Evolutionary conservation across 2,888 invertebrate species (phyloP).

Genomic region (Netelia fuscicornis): DNA sequence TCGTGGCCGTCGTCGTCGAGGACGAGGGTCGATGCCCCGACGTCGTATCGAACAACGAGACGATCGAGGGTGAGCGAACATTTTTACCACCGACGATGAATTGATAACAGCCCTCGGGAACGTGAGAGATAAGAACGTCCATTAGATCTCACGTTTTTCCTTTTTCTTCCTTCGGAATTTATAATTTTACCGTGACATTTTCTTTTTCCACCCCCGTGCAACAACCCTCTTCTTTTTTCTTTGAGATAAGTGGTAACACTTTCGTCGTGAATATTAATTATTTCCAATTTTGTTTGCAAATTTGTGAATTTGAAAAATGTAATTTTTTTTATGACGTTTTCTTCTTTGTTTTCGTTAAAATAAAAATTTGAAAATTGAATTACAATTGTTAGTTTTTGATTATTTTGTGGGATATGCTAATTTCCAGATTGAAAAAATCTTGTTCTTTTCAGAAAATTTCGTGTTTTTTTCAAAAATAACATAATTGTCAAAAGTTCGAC

Average conservation of each 20-base stretch:
- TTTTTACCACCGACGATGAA: constrained; percentile 15
- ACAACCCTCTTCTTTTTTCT: too few species aligned
- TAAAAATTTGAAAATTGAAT: too few species aligned
- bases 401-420: too few species aligned
- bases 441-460: too few species aligned
- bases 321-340: neutral
- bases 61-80: constrained; percentile 71
- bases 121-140: constrained; percentile 9
- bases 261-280: too few species aligned
- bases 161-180: neutral
- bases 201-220: too few species aligned
- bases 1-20: constrained; percentile 67
- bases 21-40: constrained; percentile 63
- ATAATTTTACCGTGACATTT: too few species aligned
- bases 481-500: too few species aligned
- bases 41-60: constrained; percentile 33
- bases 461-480: too few species aligned
- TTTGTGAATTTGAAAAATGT: neutral
- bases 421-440: too few species aligned
- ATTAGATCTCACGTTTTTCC: neutral
- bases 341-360: neutral
- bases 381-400: too few species aligned
- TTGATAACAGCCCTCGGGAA: constrained; percentile 1
- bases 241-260: too few species aligned
- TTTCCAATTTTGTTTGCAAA: neutral